Evolutionary conservation across 1,140 invertebrate genomes (phyloP), one percentile per base, ranked within the genome.

Genomic region (Drosophila malerkotliana): DNA sequence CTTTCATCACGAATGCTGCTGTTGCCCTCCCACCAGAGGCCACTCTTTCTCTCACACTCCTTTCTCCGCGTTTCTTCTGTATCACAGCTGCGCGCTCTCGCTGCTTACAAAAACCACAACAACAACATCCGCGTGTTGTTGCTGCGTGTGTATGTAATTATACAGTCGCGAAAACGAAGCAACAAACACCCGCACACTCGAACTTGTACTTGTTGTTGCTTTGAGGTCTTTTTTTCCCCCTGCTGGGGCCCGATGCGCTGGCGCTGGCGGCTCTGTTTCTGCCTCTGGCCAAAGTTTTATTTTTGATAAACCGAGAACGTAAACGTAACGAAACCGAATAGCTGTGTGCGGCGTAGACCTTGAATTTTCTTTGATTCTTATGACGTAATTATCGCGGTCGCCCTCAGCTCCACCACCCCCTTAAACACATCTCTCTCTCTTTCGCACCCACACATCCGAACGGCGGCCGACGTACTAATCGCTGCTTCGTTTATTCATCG

Each of bases 311-410:
- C 63, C 67, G 64, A 71, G 64, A 67, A 67, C 63, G 44, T 47
- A 81, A 81, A 72, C 76, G 79, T 79, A 89, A 79, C 72, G 83
- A 88, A 87, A 87, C 81, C 75, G 81, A 79, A 88, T 84, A 88
- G 76, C 83, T 77, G 77, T 58, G 69, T 77, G 68, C 67, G 48
- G 68, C 63, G 62, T 34, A 83, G 83, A 88, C 83, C 83, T 88
- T 88, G 83, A 88, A 88, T 88, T 88, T 88, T 83, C 83, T 88
- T 82, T 89, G 76, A 89, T 88, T 88, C 79, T 89, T 89, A 88
- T 88, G 83, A 88, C 83, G 83, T 88, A 88, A 88, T 88, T 88
- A 88, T 80, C 79, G 80, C 81, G 81, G 73, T 73, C 71, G 75
- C 58, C 12, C 18, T 49, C 18, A 8, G 8, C 34, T 24, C 6